Evolutionary conservation across 2,113 vertebrate species (phyloP).

Genomic region (Oncorhynchus gorbuscha): DNA sequence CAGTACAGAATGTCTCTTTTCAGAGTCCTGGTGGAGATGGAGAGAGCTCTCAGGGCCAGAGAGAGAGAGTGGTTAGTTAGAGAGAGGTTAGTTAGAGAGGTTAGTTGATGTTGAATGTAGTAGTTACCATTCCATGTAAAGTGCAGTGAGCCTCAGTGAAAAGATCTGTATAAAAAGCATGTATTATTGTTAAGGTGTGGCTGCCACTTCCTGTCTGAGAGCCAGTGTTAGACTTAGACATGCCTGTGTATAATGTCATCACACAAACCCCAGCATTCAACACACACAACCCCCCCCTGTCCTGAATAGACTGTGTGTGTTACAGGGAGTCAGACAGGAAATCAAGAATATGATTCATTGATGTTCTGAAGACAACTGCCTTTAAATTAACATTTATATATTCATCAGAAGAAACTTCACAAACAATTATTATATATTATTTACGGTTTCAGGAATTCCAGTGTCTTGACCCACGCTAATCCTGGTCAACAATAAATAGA

Average conservation of each 20-base stretch:
- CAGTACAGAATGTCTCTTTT: no score
- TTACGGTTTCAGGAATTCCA: background rate
- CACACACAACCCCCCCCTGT: conserved; percentile 54
- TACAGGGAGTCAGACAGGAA: no score
- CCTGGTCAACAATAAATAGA: background rate
- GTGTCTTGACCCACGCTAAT: background rate
- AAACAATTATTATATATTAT: background rate
- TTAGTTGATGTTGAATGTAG: no score
- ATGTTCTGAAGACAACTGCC: no score
- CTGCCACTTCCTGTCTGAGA: conserved; percentile 12
- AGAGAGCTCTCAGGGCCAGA: no score
- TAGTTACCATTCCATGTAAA: background rate
- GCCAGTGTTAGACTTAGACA: background rate
- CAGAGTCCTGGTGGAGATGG: no score
- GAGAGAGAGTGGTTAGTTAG: no score
- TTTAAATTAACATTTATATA: background rate
- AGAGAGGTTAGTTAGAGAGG: no score
- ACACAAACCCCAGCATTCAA: conserved; percentile 33
- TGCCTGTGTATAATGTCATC: background rate
- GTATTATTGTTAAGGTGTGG: conserved; percentile 25
- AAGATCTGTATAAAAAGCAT: background rate
- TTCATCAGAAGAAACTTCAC: background rate
- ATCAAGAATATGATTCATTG: no score
- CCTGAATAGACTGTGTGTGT: background rate
- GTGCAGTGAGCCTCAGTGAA: no score